Conservation (phyloP, 2,888 invertebrate genomes). For the Stomorhina lunata region DNA sequence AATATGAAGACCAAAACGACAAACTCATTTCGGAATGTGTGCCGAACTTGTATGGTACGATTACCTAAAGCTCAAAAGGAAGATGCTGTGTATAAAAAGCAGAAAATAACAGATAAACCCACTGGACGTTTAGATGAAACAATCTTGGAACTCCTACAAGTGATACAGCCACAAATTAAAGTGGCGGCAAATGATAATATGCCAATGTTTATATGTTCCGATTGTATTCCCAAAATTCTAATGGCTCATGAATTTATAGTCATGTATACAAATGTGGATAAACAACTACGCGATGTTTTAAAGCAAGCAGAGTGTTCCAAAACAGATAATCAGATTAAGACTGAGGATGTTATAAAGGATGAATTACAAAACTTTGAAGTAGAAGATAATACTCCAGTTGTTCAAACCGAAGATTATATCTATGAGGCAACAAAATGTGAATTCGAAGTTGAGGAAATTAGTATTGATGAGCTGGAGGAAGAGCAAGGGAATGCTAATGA, state of each 20-base stretch:
- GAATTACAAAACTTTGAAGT: no score
- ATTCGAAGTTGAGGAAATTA: not conserved
- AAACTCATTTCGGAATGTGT: not conserved
- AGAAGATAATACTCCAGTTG: no score
- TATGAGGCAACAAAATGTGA: not conserved
- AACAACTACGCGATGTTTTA: not conserved
- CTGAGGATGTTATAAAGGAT: no score
- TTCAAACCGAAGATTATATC: not conserved
- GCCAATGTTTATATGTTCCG: not conserved
- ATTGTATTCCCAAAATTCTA: not conserved
- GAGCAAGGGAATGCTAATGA: not conserved
- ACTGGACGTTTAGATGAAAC: not conserved
- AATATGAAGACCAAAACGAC: no score
- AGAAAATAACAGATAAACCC: not conserved
- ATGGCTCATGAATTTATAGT: not conserved
- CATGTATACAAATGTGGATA: not conserved
- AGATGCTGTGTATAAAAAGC: not conserved
- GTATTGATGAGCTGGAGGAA: not conserved
- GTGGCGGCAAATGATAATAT: not conserved
- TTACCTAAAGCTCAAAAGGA: not conserved
- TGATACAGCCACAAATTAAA: not conserved
- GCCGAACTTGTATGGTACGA: not conserved
- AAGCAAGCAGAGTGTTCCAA: not conserved
- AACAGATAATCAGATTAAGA: no score
- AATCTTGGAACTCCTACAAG: not conserved